These are phyloP conservation scores for Nyctereutes procyonoides DNA, from an alignment of 2,113 vertebrate species.

Conservation along the genomic window DNA sequence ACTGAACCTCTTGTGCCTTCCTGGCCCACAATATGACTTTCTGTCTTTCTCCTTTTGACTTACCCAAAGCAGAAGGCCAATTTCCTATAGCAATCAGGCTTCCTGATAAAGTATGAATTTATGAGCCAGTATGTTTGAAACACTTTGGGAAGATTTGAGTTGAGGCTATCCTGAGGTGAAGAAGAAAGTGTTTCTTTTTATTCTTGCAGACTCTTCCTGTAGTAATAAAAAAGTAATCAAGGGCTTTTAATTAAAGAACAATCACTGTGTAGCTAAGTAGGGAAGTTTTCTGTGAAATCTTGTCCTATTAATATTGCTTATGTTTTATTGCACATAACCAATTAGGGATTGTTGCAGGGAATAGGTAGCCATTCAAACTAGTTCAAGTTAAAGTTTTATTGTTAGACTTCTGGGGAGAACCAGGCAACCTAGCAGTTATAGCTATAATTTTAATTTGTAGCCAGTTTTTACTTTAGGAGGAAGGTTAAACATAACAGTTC, in stretches of 20 bases:
- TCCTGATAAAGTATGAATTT: background rate
- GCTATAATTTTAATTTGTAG: conserved; percentile 41
- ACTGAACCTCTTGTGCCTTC: background rate
- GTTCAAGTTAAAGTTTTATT: background rate
- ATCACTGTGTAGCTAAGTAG: background rate
- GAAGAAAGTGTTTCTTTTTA: background rate
- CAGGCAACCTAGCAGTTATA: background rate
- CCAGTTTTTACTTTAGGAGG: conserved; percentile 50
- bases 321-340: conserved; percentile 27
- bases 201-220: background rate
- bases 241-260: conserved; percentile 13
- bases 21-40: background rate
- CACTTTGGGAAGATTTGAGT: background rate
- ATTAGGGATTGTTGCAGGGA: background rate
- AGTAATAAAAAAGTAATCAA: conserved; percentile 32
- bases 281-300: background rate
- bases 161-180: background rate
- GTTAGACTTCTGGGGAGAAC: background rate
- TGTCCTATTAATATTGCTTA: conserved; percentile 1
- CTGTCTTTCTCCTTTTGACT: background rate
- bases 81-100: background rate
- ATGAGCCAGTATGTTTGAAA: background rate
- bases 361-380: background rate
- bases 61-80: background rate
- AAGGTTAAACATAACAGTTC: background rate